phyloP scores from a whole-genome alignment of 2,797 vertebrate species.

The Rhodeus uyekii region DNA sequence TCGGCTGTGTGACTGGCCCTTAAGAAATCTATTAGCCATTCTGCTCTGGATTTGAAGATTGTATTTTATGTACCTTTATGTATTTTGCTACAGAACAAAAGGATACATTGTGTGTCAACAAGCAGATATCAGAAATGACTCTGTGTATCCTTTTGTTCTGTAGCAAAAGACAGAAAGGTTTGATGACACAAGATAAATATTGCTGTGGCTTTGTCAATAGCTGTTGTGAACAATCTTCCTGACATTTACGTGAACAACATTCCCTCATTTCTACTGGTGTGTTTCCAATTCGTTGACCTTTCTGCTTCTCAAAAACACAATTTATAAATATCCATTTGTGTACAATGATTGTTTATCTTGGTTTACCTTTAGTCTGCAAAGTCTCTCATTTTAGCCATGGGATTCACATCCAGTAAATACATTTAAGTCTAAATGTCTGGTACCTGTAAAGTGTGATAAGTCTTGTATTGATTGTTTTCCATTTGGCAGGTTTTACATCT shows the following conservation, averaged over 20 bases:
- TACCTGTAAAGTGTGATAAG: constrained; percentile 38
- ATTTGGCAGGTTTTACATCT: constrained; percentile 16
- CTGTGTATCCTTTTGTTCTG: not conserved
- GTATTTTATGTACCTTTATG: too few relatives aligned
- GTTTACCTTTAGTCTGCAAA: not conserved
- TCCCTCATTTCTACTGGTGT: not conserved
- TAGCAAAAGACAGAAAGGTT: not conserved
- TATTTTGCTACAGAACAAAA: too few relatives aligned
- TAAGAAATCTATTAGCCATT: not conserved
- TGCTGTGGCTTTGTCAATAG: not conserved
- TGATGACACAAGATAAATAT: not conserved
- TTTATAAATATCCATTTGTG: not conserved
- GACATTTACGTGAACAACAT: not conserved
- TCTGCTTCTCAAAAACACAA: not conserved
- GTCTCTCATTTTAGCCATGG: not conserved
- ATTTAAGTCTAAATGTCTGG: constrained; percentile 31
- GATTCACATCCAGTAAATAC: not conserved
- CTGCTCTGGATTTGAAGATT: too few relatives aligned
- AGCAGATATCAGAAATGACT: not conserved
- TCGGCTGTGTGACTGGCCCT: too few relatives aligned
- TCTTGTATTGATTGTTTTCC: constrained; percentile 41
- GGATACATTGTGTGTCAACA: too few relatives aligned
- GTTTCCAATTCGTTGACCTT: not conserved
- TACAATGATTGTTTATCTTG: constrained; percentile 2
- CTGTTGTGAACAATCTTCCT: not conserved